phyloP scores from a whole-genome alignment of 1,140 invertebrate genomes.

The Anoplolepis gracilipes region DNA sequence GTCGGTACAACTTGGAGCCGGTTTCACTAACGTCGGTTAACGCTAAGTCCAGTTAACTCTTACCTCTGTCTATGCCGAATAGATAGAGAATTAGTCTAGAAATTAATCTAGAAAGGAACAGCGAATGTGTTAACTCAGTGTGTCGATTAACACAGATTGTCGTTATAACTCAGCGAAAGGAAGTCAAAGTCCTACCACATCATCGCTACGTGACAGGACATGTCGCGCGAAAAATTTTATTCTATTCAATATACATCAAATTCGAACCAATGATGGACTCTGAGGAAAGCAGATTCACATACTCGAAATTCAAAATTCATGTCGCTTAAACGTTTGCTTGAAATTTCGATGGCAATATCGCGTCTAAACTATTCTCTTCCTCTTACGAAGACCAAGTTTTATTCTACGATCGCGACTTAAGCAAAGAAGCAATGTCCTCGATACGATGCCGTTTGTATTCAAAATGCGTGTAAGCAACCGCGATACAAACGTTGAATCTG shows the following conservation, averaged over 20 bases:
- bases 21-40: constrained; percentile 13
- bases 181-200: constrained; percentile 51
- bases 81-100: not conserved
- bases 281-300: not conserved
- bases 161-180: constrained; percentile 13
- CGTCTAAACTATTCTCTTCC: not conserved
- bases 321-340: not conserved
- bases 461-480: not conserved
- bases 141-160: not conserved
- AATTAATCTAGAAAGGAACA: constrained; percentile 20
- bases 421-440: not conserved
- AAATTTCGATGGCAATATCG: not conserved
- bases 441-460: not conserved
- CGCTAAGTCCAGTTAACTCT: not conserved
- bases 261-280: not conserved
- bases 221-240: constrained; percentile 41
- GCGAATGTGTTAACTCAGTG: not conserved
- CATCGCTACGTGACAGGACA: not conserved
- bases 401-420: not conserved
- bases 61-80: not conserved
- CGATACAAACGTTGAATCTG: not conserved
- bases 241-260: not conserved
- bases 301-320: not conserved
- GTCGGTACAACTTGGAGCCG: not conserved
- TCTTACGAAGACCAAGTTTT: not conserved